phyloP scores from a whole-genome alignment of 2,888 invertebrate genomes.

The Mesorhabditis sp. region DNA sequence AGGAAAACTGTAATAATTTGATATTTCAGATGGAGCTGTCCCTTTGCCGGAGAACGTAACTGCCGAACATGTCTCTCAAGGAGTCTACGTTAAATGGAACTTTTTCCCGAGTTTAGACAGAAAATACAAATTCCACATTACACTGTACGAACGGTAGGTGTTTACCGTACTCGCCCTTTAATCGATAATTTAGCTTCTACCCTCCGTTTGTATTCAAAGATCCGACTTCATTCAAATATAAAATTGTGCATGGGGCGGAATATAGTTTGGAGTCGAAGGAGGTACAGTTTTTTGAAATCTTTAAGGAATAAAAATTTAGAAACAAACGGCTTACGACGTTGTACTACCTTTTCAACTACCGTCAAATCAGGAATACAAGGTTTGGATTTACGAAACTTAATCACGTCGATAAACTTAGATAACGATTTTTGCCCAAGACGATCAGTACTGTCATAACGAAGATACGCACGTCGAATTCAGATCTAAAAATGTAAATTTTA shows the following conservation, averaged over 20 bases:
- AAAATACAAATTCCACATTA: conserved; percentile 15
- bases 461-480: conserved; percentile 26
- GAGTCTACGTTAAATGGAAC: conserved; percentile 14
- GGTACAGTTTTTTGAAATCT: neutral
- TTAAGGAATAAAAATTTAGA: neutral
- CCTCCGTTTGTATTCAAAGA: conserved; percentile 16
- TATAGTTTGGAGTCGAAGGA: conserved; percentile 6
- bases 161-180: neutral
- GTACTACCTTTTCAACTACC: conserved; percentile 15
- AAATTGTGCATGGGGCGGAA: conserved; percentile 14
- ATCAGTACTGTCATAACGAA: conserved; percentile 30
- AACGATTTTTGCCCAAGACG: conserved; percentile 29
- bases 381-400: conserved; percentile 9
- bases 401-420: neutral
- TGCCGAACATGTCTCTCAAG: conserved; percentile 9
- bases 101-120: neutral
- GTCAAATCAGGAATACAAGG: conserved; percentile 18
- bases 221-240: conserved; percentile 18
- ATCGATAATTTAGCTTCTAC: conserved; percentile 13
- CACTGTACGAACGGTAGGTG: conserved; percentile 11
- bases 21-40: conserved; percentile 20
- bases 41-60: conserved; percentile 15
- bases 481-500: conserved; percentile 11
- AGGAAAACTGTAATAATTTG: neutral
- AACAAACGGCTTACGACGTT: conserved; percentile 13